Base-by-base conservation (phyloP, 2,797 vertebrate genomes). In the Alfaro cultratus region DNA sequence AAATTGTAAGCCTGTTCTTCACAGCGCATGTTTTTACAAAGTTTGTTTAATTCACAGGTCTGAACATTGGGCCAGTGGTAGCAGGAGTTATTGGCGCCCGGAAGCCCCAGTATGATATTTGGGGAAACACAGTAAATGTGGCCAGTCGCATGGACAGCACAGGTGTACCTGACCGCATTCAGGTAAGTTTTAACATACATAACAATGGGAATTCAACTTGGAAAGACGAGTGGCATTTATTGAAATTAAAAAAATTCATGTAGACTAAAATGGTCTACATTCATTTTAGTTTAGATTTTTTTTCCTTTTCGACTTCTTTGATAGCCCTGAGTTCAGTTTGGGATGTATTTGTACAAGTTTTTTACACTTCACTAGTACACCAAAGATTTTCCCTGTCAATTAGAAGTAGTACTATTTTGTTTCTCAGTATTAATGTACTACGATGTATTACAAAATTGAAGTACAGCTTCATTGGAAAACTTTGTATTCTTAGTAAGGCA, bases 121-220 rank as follows among this genome's bases (percentile, higher is more conserved):
- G 97, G 97, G 97, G 97, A 76, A 99, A 98, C 95, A 98, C 97
- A 1, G 98, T 99, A 85, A 99, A 99, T 3, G 98, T 99, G 93
- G 98, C 98, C 93, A 99, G 98, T 94, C 97, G 98, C 21, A 99
- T 99, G 98, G 98, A 99, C 95, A 99, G 98, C 87, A 99, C 98
- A 1, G 98, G 98, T 0, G 97, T 99, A 75, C 98, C 98, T 0
- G 98, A 99, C 86, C 88, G 96, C 89, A 99, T 99, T 93, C 98
- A 99, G 97, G 98, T 99, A 79, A 36, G 80, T 34, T 62, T 21
- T 39, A 75, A 5, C 6, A 11, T 16, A 34, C 26, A 49, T 4
- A 34, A 29, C n/a, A 31, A 73, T 34, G 31, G 60, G 7, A 64
- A 64, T 64, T 64, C 31, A 64, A 64, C 15, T 29, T 34, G 4